Evolutionary conservation across 2,113 vertebrate genomes (phyloP), one percentile per base, ranked within the genome.

Genomic region (Brachyistius frenatus): DNA sequence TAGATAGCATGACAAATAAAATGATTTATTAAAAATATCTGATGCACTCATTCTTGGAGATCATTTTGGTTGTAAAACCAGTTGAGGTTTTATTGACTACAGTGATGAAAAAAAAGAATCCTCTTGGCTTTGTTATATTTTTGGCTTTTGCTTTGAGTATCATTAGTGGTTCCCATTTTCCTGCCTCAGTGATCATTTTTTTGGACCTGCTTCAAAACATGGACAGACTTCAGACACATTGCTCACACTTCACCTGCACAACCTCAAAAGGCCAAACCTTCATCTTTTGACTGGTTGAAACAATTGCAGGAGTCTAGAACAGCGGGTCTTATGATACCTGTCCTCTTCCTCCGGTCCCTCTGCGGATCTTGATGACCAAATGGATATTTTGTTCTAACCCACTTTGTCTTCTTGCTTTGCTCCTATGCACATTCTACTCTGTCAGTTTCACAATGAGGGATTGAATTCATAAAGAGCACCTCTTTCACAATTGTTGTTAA

Each of bases 351-450:
- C 64, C 41, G 0, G 16, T 60, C 46, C 30, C n/a, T 84, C 60
- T 69, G 47, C 68, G 72, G 58, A 73, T 66, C 65, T 10, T 65
- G 3, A 71, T 77, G 74, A 72, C 57, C 75, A 77, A 80, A 87
- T 86, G 55, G 66, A 70, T 74, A 78, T 79, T 84, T 85, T 87
- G 78, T 81, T 83, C 74, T 74, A 52, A 44, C 30, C 32, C 65
- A 70, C 73, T 83, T 87, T 76, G 66, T 86, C 74, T 78, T 56
- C 76, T 71, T 9, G 7, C 47, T 49, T 52, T 37, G 5, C 64
- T 37, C 15, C 23, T 37, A 30, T 23, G 11, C n/a, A 52, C 63
- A 47, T 15, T 60, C 11, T 16, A 10, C 52, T 62, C 44, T 31
- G 33, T 1, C 58, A 47, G 37, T 66, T 56, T 70, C 41, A 60